Percentiles rank a stretch among this genome's conserved stretches.
These are phyloP conservation scores for Prunella himalayana DNA, from an alignment of 2,113 vertebrate species.

Conservation along the genomic window DNA sequence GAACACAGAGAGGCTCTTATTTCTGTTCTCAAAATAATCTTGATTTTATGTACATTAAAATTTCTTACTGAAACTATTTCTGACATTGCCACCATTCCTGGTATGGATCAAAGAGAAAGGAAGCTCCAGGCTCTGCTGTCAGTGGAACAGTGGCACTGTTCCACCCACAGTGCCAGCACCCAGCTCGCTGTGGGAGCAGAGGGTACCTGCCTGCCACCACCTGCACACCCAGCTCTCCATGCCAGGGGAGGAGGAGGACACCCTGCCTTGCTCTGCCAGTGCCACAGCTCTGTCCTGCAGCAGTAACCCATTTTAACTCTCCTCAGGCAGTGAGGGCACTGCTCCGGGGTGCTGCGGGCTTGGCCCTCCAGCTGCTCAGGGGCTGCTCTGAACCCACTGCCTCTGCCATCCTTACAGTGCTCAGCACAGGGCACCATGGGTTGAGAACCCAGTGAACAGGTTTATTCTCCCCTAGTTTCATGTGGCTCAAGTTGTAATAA, in stretches of 20 bases:
- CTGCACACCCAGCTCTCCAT: background rate
- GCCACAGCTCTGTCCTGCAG: background rate
- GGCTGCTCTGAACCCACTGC: background rate
- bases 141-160: fast-evolving
- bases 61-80: background rate
- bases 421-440: background rate
- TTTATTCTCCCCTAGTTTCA: background rate
- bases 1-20: background rate
- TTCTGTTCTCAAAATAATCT: background rate
- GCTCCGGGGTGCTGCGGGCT: fast-evolving
- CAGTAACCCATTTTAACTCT: too few relatives aligned
- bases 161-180: background rate
- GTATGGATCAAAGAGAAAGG: too few relatives aligned
- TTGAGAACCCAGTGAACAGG: background rate
- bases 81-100: background rate
- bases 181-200: background rate
- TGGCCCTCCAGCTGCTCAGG: background rate
- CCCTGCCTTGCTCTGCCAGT: fast-evolving
- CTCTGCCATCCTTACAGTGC: background rate
- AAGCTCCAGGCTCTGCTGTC: background rate
- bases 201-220: background rate
- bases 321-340: too few relatives aligned
- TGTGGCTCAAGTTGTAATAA: background rate
- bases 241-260: background rate
- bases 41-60: background rate